Base-by-base conservation (phyloP, 1,140 invertebrate species). In the Neoseiulus cucumeris region DNA sequence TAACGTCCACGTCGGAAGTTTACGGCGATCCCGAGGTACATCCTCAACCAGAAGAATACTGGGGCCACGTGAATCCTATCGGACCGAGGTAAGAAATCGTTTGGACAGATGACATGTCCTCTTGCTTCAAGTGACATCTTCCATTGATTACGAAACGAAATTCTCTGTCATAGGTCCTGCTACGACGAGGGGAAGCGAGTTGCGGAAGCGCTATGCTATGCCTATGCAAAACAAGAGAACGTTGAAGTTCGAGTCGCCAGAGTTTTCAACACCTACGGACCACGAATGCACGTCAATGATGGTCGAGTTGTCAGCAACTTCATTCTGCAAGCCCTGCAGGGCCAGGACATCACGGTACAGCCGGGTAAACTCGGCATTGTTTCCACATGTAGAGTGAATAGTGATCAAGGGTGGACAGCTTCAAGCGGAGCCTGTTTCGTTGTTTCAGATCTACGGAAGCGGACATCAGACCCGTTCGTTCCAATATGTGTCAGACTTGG, bases 181-280 rank as follows among this genome's bases (percentile, higher is more conserved):
- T 99, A 99, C 74, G 96, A 99, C 75, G 96, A 99, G 79, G 94
- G 92, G 1, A 99, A 99, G 78, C 80, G 95, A 65, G 91, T 97
- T 4, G 89, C 95, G 0, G 95, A 98, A 77, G 90, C 94, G 0
- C 79, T 98, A 33, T 91, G 89, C 69, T 96, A 97, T 75, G 92
- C 95, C 0, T 99, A 98, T 76, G 85, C 87, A 29, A 94, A 94
- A 73, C 92, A 98, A 76, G 93, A 98, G 75, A 87, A 89, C 47
- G 87, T 98, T 7, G 81, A 88, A 65, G 91, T 98, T 4, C 79
- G 94, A 68, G 92, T 99, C 28, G 95, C 95, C 0, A 80, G 96
- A 69, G 98, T 99, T 70, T 99, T 99, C 74, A 99, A 99, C 74
- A 99, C 96, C 0, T 98, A 94, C 75, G 96, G 96, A n/a, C 95